Base-by-base conservation (phyloP, 1,140 invertebrate species). In the Euschistus heros region DNA sequence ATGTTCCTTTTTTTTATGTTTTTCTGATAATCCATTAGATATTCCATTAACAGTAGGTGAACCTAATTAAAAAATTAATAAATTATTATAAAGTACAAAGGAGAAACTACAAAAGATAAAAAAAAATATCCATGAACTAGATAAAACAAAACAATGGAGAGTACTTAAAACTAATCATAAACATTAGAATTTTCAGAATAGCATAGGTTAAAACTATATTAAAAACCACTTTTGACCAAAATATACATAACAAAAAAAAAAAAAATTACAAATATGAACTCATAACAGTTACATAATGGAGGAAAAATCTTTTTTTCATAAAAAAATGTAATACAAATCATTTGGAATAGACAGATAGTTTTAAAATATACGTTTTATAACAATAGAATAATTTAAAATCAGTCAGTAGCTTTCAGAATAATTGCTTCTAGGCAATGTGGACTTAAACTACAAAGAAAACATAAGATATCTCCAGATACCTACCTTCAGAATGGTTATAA, bases 1-100 rank as follows among this genome's bases (percentile, higher is more conserved):
- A 52, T 71, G 59, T 61, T 66, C 59, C 72, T 64, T 74, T 73
- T 2, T 71, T 65, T 65, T 67, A 30, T 46, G 30, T n/a, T 64
- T 62, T 13, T 66, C 57, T 24, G 26, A 33, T 17, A 66, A 20
- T 13, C 65, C 65, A 44, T 66, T 66, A 18, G 65, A 54, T 33
- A 62, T 61, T 17, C 65, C 65, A 62, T 66, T 66, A 30, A 66
- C 44, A 57, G 42, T 17, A n/a, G 37, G 42, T 42, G 20, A 64
- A 18, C 46, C n/a, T 57, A 22, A 24, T 27, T 22, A 42, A 64
- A 64, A 20, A 17, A 52, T 24, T 57, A 33, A 57, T 17, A 5
- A 57, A 64, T 24, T 15, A 64, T 30, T 27, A 63, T 47, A n/a
- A 26, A 18, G 5, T 17, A 42, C 20, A 3, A 22, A n/a, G 17